Percentiles rank a stretch among this genome's conserved stretches.
phyloP scores from a whole-genome alignment of 1,140 invertebrate species.

The Oppia nitens region DNA sequence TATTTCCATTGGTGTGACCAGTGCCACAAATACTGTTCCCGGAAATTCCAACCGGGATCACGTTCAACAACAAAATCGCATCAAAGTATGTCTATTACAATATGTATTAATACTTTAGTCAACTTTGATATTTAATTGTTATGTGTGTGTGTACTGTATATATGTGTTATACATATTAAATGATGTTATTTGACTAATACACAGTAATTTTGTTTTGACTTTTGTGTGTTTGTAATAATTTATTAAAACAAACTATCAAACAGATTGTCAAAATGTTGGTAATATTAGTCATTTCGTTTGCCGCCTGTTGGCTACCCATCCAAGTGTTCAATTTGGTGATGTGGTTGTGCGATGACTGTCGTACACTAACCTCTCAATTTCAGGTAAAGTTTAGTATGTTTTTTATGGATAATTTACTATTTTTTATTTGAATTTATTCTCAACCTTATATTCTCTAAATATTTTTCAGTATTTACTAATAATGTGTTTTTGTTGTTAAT shows the following conservation, averaged over 20 bases:
- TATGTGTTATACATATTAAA: no score
- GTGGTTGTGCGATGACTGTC: slow-evolving; percentile 22
- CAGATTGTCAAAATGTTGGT: slow-evolving; percentile 41
- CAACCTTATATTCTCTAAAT: no score
- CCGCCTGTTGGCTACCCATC: slow-evolving; percentile 38
- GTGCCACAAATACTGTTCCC: slow-evolving; percentile 33
- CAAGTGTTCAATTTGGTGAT: slow-evolving; percentile 29
- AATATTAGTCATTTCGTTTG: slow-evolving; percentile 36
- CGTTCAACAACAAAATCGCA: slow-evolving; percentile 29
- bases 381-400: no score
- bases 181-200: no score
- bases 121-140: no score
- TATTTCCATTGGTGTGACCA: slow-evolving; percentile 27
- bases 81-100: slow-evolving; percentile 24
- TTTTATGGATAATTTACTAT: no score
- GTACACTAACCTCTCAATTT: slow-evolving; percentile 5
- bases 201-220: neutral
- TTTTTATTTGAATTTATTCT: no score
- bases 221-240: neutral
- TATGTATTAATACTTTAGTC: neutral
- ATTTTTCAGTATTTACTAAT: no score
- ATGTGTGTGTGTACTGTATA: no score
- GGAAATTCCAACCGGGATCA: slow-evolving; percentile 34
- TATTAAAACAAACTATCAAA: neutral
- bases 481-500: no score